Evolutionary conservation across 2,113 vertebrate genomes (phyloP), one percentile per base, ranked within the genome.

Genomic region (Sminthopsis crassicaudata): DNA sequence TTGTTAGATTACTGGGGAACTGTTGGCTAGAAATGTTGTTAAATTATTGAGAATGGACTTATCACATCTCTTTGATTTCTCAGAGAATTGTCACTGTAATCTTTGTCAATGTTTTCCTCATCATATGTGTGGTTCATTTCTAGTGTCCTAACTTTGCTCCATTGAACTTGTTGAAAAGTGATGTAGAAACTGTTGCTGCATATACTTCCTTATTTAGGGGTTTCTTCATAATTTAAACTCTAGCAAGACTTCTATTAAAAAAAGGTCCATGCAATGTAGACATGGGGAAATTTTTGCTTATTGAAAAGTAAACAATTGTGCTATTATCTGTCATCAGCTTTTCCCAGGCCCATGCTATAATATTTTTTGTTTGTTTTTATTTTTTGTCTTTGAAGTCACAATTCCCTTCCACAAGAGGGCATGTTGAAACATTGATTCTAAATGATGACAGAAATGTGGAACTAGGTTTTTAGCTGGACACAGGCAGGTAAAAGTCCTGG

Each of bases 401-500:
- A 90, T 8, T 94, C 67, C 92, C 50, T 92, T 16, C 89, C 94
- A 94, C 54, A 94, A 97, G n/a, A 23, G n/a, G 67, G 36, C 96
- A 97, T 97, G 91, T 96, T 95, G 95, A 95, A 88, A 46, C 3
- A n/a, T 50, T 52, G 91, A 92, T 93, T 96, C 94, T 92, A 96
- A 97, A 95, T 93, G 92, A 96, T 90, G 94, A 67, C 89, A 93
- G 50, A 97, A 95, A 93, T 95, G 95, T 94, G 91, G 94, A 36
- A 67, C 93, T 14, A 27, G 51, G 50, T 46, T 93, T 90, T 94
- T 53, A 94, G 52, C 3, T 10, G 90, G 95, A 23, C 22, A 89
- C 30, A 89, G 89, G 67, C 55, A 55, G 67, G 53, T 94, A 54
- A 94, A 93, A 92, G 27, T 95, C n/a, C 46, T 36, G 52, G 60